A percentile compares a stretch with the other conserved stretches of the same genome.
Evolutionary conservation across 2,113 vertebrate genomes (phyloP).

Genomic region (Tenrec ecaudatus): DNA sequence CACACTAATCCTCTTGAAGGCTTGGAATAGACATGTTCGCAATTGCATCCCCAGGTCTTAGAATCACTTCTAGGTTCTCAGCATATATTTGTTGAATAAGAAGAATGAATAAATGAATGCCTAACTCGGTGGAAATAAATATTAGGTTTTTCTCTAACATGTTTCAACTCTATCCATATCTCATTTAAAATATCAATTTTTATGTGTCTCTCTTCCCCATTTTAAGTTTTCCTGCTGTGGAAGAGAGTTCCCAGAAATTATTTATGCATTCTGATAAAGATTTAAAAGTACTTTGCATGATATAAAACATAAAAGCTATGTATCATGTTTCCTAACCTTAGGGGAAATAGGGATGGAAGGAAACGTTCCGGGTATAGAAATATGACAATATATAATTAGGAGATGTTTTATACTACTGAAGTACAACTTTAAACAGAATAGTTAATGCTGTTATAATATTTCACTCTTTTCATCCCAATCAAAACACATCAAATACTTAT

Average conservation of each 20-base stretch:
- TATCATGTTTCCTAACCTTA: constrained; percentile 63
- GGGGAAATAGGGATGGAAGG: constrained; percentile 53
- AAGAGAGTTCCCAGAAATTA: constrained; percentile 51
- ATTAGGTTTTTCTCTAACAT: constrained; percentile 29
- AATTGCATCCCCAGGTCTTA: background rate
- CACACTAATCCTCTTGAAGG: background rate
- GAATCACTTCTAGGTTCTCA: background rate
- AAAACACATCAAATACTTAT: constrained; percentile 62
- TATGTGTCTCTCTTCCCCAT: background rate
- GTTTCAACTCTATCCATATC: background rate
- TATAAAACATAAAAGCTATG: constrained; percentile 43
- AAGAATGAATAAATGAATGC: background rate
- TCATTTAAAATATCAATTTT: constrained; percentile 29
- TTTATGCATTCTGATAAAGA: constrained; percentile 62
- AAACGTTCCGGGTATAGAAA: constrained; percentile 32
- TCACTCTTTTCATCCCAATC: constrained; percentile 22
- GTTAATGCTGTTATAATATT: constrained; percentile 49
- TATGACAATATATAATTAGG: constrained; percentile 61
- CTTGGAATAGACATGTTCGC: background rate
- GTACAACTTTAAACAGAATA: constrained; percentile 49
- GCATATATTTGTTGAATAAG: constrained; percentile 17
- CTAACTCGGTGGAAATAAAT: background rate
- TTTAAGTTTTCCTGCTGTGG: constrained; percentile 20
- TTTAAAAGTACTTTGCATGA: constrained; percentile 62
- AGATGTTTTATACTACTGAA: constrained; percentile 65